Evolutionary conservation across 2,113 vertebrate genomes (phyloP).

Genomic region (Ammodramus savannarum): DNA sequence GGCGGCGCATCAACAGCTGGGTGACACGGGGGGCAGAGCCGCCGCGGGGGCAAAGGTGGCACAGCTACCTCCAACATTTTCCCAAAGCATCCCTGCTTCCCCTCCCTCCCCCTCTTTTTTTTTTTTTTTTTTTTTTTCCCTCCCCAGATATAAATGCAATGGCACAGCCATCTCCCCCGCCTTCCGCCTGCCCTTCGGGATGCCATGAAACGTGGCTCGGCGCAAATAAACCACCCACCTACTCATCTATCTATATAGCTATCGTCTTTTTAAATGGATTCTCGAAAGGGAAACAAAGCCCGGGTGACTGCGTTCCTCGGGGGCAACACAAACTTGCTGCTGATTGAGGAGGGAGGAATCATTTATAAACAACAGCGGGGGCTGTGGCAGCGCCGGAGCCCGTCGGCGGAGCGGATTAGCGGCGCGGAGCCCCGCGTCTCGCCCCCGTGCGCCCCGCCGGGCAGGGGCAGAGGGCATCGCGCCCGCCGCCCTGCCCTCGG

Average conservation of each 20-base stretch:
- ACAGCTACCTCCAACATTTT: not conserved
- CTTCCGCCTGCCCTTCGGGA: constrained; percentile 15
- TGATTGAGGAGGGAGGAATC: not conserved
- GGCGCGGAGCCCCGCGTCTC: not conserved
- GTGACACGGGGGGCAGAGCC: not conserved
- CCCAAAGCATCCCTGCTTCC: not conserved
- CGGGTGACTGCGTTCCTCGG: not conserved
- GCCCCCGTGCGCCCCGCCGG: not conserved
- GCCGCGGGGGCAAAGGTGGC: not conserved
- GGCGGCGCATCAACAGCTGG: constrained; percentile 7
- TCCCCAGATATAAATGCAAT: not conserved
- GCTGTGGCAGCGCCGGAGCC: not conserved
- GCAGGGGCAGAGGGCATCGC: not conserved
- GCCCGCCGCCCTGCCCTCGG: not conserved
- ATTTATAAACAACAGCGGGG: not conserved
- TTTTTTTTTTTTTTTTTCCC: not conserved
- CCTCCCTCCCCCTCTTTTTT: not conserved
- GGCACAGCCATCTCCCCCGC: not conserved
- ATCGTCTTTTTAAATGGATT: not conserved
- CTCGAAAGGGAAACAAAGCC: not conserved
- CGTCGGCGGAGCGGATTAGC: not conserved
- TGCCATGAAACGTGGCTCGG: constrained; percentile 12
- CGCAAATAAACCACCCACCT: not conserved
- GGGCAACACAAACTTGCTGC: not conserved
- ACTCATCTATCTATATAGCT: not conserved